Evolutionary conservation across 2,113 vertebrate genomes (phyloP), one percentile per base, ranked within the genome.

Genomic region (Verasper variegatus): DNA sequence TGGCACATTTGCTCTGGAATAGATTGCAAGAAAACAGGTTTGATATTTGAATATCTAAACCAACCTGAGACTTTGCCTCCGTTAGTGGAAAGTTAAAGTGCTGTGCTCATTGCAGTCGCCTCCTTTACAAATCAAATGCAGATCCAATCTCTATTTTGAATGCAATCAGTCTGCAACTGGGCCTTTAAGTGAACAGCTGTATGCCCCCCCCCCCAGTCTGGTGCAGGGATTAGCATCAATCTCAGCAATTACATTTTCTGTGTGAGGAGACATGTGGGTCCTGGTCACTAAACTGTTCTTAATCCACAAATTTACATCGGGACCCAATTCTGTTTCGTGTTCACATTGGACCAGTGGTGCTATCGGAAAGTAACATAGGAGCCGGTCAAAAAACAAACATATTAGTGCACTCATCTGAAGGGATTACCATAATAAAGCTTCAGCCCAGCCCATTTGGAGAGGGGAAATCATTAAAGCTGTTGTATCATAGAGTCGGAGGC

Each of bases 381-480:
- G 77, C 42, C 0, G 2, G 71, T 69, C 66, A 71, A 80, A 87
- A 58, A 57, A 24, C 69, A 82, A 78, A 90, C 76, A 78, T 85
- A 84, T 88, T 85, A 88, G 72, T 80, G 89, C 76, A 74, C 71
- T 89, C 80, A 71, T 59, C 72, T 70, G 60, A 54, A 70, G 78
- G 80, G 89, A 91, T 92, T 88, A 91, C 20, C 31, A 31, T 1
- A 1, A 31, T 31, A 31, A 31, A 31, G 31, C 31, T 31, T 6
- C 31, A 85, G 76, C 49, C 68, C 40, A 37, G 68, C 80, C 70
- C 73, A 62, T 87, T 86, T 80, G 59, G 68, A 85, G 68, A 64
- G 35, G 75, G 72, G n/a, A 85, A 86, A 86, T 92, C 55, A 78
- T 88, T 91, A 79, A 89, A 92, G 85, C 91, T 76, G 83, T 64